Conservation (phyloP, 2,888 invertebrate species). For the Leucoptera coffeella region DNA sequence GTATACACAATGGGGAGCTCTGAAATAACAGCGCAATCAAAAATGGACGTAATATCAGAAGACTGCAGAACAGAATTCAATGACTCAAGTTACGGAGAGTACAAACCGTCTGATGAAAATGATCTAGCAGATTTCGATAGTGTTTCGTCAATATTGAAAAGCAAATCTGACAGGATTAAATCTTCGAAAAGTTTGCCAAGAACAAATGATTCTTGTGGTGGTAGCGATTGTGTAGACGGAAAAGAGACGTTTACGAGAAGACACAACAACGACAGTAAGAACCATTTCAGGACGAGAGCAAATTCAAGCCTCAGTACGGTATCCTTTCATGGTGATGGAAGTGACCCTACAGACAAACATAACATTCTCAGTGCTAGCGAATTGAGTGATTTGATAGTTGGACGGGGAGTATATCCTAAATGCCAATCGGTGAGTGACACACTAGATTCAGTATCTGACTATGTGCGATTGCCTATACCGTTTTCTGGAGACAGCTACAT, state of each 20-base stretch:
- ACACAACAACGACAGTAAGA: conserved; percentile 40
- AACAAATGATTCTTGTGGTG: too few species aligned
- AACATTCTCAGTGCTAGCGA: conserved; percentile 76
- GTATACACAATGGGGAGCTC: conserved; percentile 76
- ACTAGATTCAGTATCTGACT: conserved; percentile 84
- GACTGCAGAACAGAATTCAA: conserved; percentile 35
- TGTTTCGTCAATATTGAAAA: conserved; percentile 42
- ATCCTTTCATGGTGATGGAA: conserved; percentile 84
- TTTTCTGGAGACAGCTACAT: conserved; percentile 54
- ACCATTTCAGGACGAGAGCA: conserved; percentile 58
- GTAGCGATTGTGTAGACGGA: conserved; percentile 52
- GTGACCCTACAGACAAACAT: conserved; percentile 77
- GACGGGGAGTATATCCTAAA: conserved; percentile 66
- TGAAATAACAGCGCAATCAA: conserved; percentile 54
- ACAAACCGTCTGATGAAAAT: conserved; percentile 46
- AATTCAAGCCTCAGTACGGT: conserved; percentile 76
- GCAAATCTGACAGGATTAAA: conserved; percentile 38
- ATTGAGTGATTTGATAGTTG: conserved; percentile 76
- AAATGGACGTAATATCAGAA: conserved; percentile 47
- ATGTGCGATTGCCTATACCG: conserved; percentile 68
- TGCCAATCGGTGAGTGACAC: conserved; percentile 76
- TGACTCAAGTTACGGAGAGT: conserved; percentile 53
- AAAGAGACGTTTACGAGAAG: conserved; percentile 20
- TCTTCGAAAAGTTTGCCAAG: conserved; percentile 12
- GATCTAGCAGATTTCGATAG: conserved; percentile 44